Base-by-base conservation (phyloP, 2,113 vertebrate species). In the Vulpes ferrilata region DNA sequence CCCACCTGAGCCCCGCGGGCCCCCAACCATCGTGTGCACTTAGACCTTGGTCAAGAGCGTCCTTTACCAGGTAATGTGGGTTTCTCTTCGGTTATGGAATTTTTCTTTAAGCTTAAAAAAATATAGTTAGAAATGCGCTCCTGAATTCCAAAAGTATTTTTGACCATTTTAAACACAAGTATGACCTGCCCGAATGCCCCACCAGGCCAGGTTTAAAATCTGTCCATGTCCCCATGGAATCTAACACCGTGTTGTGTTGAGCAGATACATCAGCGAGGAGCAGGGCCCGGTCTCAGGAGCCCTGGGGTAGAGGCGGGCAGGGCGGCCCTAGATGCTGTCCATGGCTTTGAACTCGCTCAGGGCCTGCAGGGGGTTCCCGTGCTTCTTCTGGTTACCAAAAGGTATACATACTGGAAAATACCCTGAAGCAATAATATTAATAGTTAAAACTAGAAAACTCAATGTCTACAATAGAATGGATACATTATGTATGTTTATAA, bases 291-390 rank as follows among this genome's bases (percentile, higher is more conserved):
- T 95, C 93, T 82, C n/a, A 96, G 96, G 87, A 85, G 88, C 80
- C 76, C 94, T 0, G 23, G 69, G 30, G 67, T 2, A 22, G 2
- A 13, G 88, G 95, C 94, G 32, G 97, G 92, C 67, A 48, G 79
- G 92, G 88, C 19, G 12, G 35, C 88, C 90, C 98, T 99, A 99
- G 98, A 99, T 99, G 96, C 99, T 99, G 97, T 99, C 99, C 99
- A 99, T 99, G 22, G 99, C 99, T 98, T 99, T 99, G 98, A 99
- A 99, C 97, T 99, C 99, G 10, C 99, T 99, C 95, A 99, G 99
- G 15, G 99, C 99, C 98, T 99, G 99, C 98, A 99, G 99, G 0
- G 99, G 99, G 98, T 99, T 99, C 38, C 99, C 98, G 0, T 99
- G 99, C 96, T 99, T 99, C 99, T 99, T 99, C 93, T 99, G 99